Conservation (phyloP, 2,113 vertebrate species). For the Engystomops pustulosus region DNA sequence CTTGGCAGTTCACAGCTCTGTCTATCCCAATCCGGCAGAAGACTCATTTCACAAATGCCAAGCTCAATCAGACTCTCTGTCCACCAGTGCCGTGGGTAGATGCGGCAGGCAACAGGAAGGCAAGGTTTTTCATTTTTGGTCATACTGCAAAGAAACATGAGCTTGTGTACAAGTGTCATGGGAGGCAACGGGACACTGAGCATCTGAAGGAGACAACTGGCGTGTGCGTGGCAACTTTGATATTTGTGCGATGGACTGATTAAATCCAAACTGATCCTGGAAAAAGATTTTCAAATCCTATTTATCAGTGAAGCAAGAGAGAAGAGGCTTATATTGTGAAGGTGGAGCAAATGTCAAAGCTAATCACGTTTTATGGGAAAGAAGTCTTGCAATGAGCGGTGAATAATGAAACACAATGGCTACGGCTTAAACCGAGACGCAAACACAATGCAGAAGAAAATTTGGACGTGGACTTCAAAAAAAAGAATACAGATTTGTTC, state of each 20-base stretch:
- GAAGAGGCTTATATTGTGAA: not conserved
- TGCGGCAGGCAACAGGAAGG: not conserved
- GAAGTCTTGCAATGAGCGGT: not conserved
- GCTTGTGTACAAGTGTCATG: constrained; percentile 21
- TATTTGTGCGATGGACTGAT: not conserved
- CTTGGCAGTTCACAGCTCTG: constrained; percentile 33
- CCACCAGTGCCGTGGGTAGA: not conserved
- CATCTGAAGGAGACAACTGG: constrained; percentile 29
- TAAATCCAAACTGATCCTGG: constrained; percentile 12
- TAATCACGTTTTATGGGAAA: constrained; percentile 17
- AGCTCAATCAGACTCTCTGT: constrained; percentile 15
- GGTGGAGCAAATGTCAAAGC: constrained; percentile 31
- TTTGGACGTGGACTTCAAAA: not conserved
- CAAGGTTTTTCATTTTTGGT: constrained; percentile 28
- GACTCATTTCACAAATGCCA: constrained; percentile 5
- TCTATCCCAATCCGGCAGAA: constrained; percentile 40
- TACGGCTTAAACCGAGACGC: not conserved
- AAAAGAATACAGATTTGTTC: not conserved
- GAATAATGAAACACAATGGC: constrained; percentile 5
- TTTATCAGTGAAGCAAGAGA: constrained; percentile 7
- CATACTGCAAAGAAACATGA: constrained; percentile 16
- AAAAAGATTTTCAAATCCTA: constrained; percentile 41
- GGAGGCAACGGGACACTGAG: not conserved
- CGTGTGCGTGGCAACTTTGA: not conserved
- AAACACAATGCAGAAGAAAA: not conserved